These are phyloP conservation scores for human (Homo sapiens) DNA, from an alignment of 2,113 vertebrate species.

Conservation along the genomic window GRCh38 chr2:211792501-211793000, in stretches of 20 bases:
- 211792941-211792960: constrained; percentile 41
- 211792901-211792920: constrained; percentile 34
- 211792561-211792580: not conserved
- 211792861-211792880: constrained; percentile 31
- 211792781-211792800: not conserved
- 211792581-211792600: not conserved
- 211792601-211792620: not conserved
- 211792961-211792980: constrained; percentile 38
- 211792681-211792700: not conserved
- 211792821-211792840: constrained; percentile 20
- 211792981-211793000: not conserved
- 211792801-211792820: not conserved
- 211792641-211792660: not conserved
- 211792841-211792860: constrained; percentile 32
- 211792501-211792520: not conserved
- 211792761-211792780: not conserved
- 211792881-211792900: not conserved
- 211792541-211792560: not conserved
- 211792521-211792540: not conserved
- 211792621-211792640: not conserved
- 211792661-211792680: not conserved
- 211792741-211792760: not conserved
- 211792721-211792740: not conserved
- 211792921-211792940: constrained; percentile 26
- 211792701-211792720: not conserved